Base-by-base conservation (phyloP, 2,797 vertebrate genomes). In the Ctenochaetus hawaiiensis region DNA sequence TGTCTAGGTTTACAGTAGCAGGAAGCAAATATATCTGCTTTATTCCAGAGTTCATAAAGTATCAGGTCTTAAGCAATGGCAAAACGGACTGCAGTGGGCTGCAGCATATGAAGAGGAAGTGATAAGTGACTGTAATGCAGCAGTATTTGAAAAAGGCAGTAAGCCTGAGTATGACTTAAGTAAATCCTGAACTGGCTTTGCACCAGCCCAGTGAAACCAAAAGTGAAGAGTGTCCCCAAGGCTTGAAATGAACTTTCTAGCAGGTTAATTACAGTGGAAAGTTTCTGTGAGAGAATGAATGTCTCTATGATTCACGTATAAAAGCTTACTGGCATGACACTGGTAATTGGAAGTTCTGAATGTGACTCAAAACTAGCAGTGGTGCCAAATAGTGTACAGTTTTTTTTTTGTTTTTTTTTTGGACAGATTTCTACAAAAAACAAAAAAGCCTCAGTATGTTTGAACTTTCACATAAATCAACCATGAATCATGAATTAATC, bases 331-430 rank as follows among this genome's bases (percentile, higher is more conserved):
- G 65, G 67, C 41, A 60, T 62, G 61, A 23, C 61, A 72, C 44
- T 79, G 64, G 67, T 44, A 74, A 66, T 44, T 47, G 41, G 43
- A 80, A 75, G 67, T 26, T 77, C 45, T 81, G 65, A 78, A 78
- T 84, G 74, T 64, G 75, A 80, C 79, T 83, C 54, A 72, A 41
- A 79, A 63, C 30, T 64, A 69, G 67, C 62, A 80, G 52, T 61
- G 67, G 68, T 83, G 78, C 82, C 80, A 90, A 88, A 89, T 77
- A 72, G 69, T 85, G 77, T 87, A 81, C 69, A 82, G 75, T 59
- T 12, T 20, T 20, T 39, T 34, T 64, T 34, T 52, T 52, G 4
- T 78, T 74, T 18, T 37, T 12, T 54, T 23, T 7, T 83, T 78
- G 47, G 48, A 68, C 43, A 67, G 17, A 76, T 82, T 81, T 85